Conservation (phyloP, 2,888 invertebrate genomes). For the Chouioia cunea region DNA sequence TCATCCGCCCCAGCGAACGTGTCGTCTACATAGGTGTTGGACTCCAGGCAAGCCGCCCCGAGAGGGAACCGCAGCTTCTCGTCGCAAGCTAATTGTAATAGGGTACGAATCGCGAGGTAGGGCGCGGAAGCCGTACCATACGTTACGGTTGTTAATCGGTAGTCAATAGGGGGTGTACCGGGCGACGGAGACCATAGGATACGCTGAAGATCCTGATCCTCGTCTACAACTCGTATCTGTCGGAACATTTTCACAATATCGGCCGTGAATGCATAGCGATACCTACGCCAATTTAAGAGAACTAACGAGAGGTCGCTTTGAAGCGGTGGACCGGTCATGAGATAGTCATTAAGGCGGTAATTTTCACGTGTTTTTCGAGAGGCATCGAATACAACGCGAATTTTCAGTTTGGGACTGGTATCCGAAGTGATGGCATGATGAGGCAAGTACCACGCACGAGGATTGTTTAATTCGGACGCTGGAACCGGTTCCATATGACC, state of each 20-base stretch:
- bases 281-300: conserved; percentile 33
- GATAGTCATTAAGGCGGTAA: conserved; percentile 26
- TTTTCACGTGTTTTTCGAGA: conserved; percentile 13
- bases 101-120: conserved; percentile 29
- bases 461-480: neutral
- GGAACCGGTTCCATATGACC: conserved; percentile 39
- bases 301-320: conserved; percentile 36
- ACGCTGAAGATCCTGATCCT: too few relatives aligned
- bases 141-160: conserved; percentile 31
- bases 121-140: conserved; percentile 36
- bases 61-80: conserved; percentile 22
- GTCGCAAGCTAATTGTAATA: conserved; percentile 28
- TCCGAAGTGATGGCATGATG: conserved; percentile 26
- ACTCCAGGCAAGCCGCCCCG: conserved; percentile 13
- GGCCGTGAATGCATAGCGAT: too few relatives aligned
- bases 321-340: conserved; percentile 27
- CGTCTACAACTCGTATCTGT: too few relatives aligned
- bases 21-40: conserved; percentile 40
- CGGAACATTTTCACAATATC: too few relatives aligned
- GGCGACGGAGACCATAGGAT: conserved; percentile 41
- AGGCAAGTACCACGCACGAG: conserved; percentile 39
- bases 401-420: neutral
- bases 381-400: conserved; percentile 36
- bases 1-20: conserved; percentile 36
- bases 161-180: neutral